Evolutionary conservation across 2,113 vertebrate species (phyloP), one percentile per base, ranked within the genome.

Genomic region (Rutilus rutilus): DNA sequence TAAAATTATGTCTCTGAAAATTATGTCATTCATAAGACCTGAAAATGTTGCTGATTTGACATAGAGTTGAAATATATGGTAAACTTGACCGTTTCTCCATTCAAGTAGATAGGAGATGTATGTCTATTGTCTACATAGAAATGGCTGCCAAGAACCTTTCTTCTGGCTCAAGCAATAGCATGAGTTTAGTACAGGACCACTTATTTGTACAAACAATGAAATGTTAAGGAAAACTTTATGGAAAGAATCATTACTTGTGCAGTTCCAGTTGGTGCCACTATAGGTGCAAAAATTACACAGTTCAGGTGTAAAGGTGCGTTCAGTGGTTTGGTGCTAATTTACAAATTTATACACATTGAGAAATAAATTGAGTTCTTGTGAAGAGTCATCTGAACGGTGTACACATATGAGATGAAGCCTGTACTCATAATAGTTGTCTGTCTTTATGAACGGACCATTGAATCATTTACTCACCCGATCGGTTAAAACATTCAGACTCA

Each of bases 201-300:
- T 5, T 23, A 14, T 74, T 25, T 47, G 36, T 73, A 45, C 19
- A 6, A 73, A n/a, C 21, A 79, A 60, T 79, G n/a, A 88, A 39
- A 36, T 17, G 23, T 71, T 50, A 71, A 64, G 25, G 12, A 64
- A 64, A 27, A 25, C 25, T 64, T 27, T 69, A 21, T 10, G 15
- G 30, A 67, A 36, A 69, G 17, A 36, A 69, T 27, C 7, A 36
- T 21, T 69, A 36, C 33, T 69, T 4, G 6, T 67, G 17, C 15
- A 67, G 2, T 67, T 33, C 5, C 25, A 64, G 5, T 15, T 30
- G 27, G 25, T 64, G 25, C 62, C 19, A 65, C 15, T 30, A 30
- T 6, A 65, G 5, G 64, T 30, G 33, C 64, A 33, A 17, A 30
- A 27, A 27, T 64, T 2, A 64, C 11, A 27, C 25, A 30, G 62